A percentile compares a stretch with the other conserved stretches of the same genome.
phyloP scores from a whole-genome alignment of 37 sponge, comb jelly and placozoan species.

The Amphimedon queenslandica region DNA sequence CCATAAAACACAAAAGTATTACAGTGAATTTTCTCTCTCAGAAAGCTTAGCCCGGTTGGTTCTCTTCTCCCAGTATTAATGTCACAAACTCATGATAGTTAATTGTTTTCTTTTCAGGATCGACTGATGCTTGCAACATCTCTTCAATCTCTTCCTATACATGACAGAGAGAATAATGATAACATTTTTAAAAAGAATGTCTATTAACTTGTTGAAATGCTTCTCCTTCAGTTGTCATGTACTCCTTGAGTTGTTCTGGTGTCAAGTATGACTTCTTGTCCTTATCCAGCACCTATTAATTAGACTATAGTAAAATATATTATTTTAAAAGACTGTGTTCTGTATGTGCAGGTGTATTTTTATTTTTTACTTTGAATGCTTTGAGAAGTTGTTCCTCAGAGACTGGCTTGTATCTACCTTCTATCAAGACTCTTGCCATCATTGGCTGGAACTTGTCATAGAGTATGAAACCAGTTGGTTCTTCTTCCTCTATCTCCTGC shows the following conservation, averaged over 20 bases:
- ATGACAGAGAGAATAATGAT: constrained; percentile 1
- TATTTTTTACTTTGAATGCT: constrained; percentile 6
- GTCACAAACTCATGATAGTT: constrained; percentile 75
- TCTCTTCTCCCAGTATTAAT: constrained; percentile 57
- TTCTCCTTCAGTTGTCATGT: constrained; percentile 78
- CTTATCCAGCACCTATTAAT: constrained; percentile 67
- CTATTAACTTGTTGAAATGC: neutral
- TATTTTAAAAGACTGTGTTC: too few relatives aligned
- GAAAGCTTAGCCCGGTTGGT: neutral
- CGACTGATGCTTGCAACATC: constrained; percentile 82
- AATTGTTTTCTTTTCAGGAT: constrained; percentile 58
- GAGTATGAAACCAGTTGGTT: constrained; percentile 89
- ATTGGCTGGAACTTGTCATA: constrained; percentile 93
- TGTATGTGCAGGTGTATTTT: neutral
- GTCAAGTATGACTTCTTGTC: constrained; percentile 84
- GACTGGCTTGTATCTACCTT: constrained; percentile 58
- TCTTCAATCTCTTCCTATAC: constrained; percentile 86
- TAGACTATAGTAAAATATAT: neutral
- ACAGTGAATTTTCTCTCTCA: too few relatives aligned
- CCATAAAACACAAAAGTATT: too few relatives aligned
- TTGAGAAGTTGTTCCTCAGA: constrained; percentile 32
- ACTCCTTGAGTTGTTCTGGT: constrained; percentile 69
- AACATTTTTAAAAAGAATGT: neutral
- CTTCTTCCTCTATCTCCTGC: constrained; percentile 87
- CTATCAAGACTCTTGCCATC: constrained; percentile 74